These are phyloP conservation scores for Orius insidiosus DNA, from an alignment of 1,140 invertebrate genomes.

Conservation along the genomic window DNA sequence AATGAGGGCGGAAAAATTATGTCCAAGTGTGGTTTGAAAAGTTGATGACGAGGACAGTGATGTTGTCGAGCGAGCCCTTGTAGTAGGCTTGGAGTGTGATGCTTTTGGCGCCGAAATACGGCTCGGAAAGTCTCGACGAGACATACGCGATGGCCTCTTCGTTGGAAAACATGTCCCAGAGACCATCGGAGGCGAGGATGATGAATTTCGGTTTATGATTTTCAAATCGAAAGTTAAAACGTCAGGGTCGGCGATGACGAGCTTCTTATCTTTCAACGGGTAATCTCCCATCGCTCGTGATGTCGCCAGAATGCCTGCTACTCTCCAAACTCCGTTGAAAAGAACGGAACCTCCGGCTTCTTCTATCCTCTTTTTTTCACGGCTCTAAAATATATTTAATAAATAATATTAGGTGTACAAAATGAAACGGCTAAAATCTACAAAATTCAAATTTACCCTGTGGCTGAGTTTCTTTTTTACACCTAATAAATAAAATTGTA, in stretches of 20 bases:
- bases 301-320: slow-evolving; percentile 87
- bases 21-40: slow-evolving; percentile 28
- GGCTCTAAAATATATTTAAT: slow-evolving; percentile 39
- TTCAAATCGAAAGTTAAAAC: slow-evolving; percentile 81
- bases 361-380: slow-evolving; percentile 73
- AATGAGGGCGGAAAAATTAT: not conserved
- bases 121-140: slow-evolving; percentile 34
- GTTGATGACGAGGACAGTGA: slow-evolving; percentile 82
- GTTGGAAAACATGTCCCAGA: slow-evolving; percentile 91
- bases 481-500: too few species aligned
- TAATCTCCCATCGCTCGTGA: slow-evolving; percentile 89
- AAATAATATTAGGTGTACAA: too few species aligned
- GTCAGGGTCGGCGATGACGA: slow-evolving; percentile 89
- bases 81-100: slow-evolving; percentile 79
- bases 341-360: slow-evolving; percentile 85
- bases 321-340: slow-evolving; percentile 91
- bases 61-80: slow-evolving; percentile 85
- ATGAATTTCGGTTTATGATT: slow-evolving; percentile 71
- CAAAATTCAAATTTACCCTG: too few species aligned
- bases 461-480: too few species aligned
- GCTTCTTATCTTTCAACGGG: slow-evolving; percentile 81
- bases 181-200: slow-evolving; percentile 82
- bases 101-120: slow-evolving; percentile 75
- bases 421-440: too few species aligned
- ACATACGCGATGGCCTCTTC: slow-evolving; percentile 84